Evolutionary conservation across 2,113 vertebrate species (phyloP).

Genomic region (Coptodon bakossiorum): DNA sequence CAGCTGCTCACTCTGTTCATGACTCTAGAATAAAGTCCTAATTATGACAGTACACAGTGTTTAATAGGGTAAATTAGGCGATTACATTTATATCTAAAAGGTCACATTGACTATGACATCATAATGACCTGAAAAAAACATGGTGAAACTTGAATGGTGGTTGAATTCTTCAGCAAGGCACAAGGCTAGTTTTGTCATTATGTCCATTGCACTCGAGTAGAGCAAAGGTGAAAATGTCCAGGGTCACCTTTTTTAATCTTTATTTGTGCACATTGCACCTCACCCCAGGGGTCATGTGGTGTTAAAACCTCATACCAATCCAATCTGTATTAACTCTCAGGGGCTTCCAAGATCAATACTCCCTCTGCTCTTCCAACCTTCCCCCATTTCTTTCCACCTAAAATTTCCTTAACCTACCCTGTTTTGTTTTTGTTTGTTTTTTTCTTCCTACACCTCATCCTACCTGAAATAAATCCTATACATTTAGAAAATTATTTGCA

Average conservation of each 20-base stretch:
- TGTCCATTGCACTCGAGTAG: neutral
- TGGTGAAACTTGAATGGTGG: neutral
- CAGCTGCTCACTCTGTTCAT: neutral
- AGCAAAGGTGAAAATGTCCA: neutral
- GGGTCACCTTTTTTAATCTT: conserved; percentile 49
- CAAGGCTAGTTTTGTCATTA: neutral
- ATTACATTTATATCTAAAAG: neutral
- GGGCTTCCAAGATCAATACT: conserved; percentile 36
- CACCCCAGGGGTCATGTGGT: conserved; percentile 25
- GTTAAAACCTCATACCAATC: conserved; percentile 50
- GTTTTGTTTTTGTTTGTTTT: neutral
- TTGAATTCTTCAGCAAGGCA: neutral
- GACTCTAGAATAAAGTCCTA: neutral
- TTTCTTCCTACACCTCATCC: neutral
- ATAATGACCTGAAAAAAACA: neutral
- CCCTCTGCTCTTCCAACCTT: neutral
- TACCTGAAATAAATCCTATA: neutral
- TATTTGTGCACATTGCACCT: conserved; percentile 32
- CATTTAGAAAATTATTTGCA: neutral
- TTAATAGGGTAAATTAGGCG: neutral
- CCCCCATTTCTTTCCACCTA: neutral
- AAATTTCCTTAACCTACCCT: neutral
- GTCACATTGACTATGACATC: neutral
- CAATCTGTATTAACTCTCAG: conserved; percentile 37
- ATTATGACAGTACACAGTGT: neutral